A percentile compares a stretch with the other conserved stretches of the same genome.
Conservation (phyloP, 2,797 vertebrate genomes). For the Ptychobarbus kaznakovi region DNA sequence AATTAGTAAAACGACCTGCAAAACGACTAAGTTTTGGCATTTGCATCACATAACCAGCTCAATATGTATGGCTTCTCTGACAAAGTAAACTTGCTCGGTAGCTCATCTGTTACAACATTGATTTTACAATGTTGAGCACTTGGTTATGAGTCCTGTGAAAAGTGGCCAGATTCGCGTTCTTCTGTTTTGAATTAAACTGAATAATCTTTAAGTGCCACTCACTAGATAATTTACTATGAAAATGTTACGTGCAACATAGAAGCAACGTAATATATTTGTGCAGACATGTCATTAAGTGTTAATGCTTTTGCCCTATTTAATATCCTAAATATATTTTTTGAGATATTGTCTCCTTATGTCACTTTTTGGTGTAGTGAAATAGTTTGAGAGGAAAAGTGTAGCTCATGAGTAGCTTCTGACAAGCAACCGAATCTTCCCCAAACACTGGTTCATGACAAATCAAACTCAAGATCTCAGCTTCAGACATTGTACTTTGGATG, state of each 20-base stretch:
- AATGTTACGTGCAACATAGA: not conserved
- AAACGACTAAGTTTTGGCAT: not conserved
- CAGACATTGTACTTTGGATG: slow-evolving; percentile 16
- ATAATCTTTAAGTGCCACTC: not conserved
- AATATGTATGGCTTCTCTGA: not conserved
- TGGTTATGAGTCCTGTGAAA: not conserved
- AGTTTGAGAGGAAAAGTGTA: not conserved
- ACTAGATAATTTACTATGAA: not conserved
- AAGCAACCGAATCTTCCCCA: not conserved
- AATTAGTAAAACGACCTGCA: not conserved
- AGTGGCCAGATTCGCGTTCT: not conserved
- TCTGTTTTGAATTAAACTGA: not conserved
- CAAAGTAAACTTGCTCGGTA: not conserved
- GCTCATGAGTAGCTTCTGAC: not conserved
- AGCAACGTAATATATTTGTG: not conserved
- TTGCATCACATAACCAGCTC: not conserved
- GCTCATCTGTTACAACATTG: not conserved
- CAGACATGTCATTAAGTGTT: not conserved
- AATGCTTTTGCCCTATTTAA: not conserved
- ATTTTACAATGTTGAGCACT: not conserved
- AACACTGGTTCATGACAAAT: slow-evolving; percentile 14
- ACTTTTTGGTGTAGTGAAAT: not conserved
- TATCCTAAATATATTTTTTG: not conserved
- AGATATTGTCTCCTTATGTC: not conserved
- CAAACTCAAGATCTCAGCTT: slow-evolving; percentile 21